Evolutionary conservation across 1,140 invertebrate genomes (phyloP).

Genomic region (Magallana angulata): DNA sequence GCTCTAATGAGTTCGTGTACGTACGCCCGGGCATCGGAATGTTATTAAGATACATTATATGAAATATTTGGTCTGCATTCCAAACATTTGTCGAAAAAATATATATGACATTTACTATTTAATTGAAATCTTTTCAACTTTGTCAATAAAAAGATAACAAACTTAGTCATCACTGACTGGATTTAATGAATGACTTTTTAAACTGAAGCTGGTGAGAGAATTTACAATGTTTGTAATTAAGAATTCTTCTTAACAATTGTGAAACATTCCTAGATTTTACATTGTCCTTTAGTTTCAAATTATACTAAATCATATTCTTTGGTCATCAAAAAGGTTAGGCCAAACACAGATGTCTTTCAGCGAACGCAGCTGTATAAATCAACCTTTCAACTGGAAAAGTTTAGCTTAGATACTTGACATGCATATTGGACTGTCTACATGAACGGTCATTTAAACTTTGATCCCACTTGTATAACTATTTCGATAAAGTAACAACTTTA

Average conservation of each 20-base stretch:
- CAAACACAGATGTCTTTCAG: too few relatives aligned
- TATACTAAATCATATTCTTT: too few relatives aligned
- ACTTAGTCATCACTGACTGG: neutral
- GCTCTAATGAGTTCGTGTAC: neutral
- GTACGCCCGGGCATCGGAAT: neutral
- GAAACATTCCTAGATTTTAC: too few relatives aligned
- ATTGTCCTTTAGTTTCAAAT: too few relatives aligned
- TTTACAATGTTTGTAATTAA: neutral
- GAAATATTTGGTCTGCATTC: neutral
- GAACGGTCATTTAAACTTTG: too few relatives aligned
- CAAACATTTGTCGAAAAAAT: constrained; percentile 33
- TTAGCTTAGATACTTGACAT: too few relatives aligned
- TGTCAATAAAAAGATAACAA: neutral
- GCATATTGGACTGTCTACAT: too few relatives aligned
- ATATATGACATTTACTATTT: neutral
- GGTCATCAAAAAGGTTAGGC: too few relatives aligned
- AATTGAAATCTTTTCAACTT: neutral
- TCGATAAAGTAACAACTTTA: too few relatives aligned
- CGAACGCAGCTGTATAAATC: too few relatives aligned
- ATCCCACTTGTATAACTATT: too few relatives aligned
- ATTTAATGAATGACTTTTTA: neutral
- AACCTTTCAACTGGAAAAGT: too few relatives aligned
- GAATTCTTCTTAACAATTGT: neutral
- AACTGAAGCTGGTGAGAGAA: neutral
- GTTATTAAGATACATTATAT: constrained; percentile 21